phyloP scores from a whole-genome alignment of 2,113 vertebrate species.

The Corythaeola cristata region DNA sequence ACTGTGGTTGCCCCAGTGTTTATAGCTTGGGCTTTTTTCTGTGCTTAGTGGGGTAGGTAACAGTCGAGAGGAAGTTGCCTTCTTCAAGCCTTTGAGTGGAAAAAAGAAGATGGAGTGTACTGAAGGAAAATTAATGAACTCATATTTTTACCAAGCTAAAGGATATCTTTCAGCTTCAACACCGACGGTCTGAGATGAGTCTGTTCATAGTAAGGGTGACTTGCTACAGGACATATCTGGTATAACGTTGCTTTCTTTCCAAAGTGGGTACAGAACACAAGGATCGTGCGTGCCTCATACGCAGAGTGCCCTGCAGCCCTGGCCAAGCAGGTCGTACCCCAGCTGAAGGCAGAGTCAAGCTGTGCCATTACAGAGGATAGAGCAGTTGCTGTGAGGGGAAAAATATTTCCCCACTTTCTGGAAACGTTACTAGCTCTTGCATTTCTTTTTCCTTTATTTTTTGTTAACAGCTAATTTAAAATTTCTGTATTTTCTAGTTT shows the following conservation, averaged over 20 bases:
- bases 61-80: not conserved
- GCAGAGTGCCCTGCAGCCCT: not conserved
- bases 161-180: not conserved
- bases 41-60: not conserved
- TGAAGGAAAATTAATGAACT: not conserved
- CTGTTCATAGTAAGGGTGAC: not conserved
- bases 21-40: not conserved
- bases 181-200: accelerated
- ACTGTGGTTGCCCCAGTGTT: not conserved
- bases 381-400: not conserved
- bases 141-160: not conserved
- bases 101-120: not conserved
- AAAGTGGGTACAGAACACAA: not conserved
- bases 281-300: not conserved
- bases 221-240: not conserved
- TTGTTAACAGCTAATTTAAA: not conserved
- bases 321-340: accelerated
- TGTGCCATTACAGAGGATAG: not conserved
- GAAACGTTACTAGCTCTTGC: not conserved
- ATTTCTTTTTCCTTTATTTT: not conserved
- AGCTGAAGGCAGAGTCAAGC: not conserved
- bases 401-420: not conserved
- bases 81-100: not conserved
- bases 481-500: not conserved
- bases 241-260: not conserved